A percentile compares a stretch with the other conserved stretches of the same genome.
phyloP scores from a whole-genome alignment of 2,797 vertebrate species.

The Paratrypauchen microcephalus region DNA sequence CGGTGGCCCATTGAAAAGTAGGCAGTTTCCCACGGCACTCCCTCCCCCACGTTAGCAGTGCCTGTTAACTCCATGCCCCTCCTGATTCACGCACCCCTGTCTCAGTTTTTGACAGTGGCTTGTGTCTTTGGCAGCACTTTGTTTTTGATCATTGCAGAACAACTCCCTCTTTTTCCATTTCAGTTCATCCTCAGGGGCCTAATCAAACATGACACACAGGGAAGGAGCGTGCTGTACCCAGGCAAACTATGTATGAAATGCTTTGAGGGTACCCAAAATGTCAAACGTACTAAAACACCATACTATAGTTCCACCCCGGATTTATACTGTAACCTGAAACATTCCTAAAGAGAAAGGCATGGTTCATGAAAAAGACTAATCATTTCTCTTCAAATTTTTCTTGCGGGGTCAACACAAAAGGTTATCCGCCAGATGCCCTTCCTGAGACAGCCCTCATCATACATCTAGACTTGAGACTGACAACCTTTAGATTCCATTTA shows the following conservation, averaged over 20 bases:
- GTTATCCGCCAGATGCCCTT: neutral
- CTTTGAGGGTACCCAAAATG: neutral
- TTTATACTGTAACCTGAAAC: neutral
- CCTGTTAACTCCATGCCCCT: constrained; percentile 16
- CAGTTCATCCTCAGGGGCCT: constrained; percentile 43
- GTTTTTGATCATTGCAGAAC: constrained; percentile 36
- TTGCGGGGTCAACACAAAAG: neutral
- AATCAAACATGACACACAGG: constrained; percentile 47
- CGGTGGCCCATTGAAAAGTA: constrained; percentile 49
- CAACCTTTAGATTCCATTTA: neutral
- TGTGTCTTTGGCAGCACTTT: constrained; percentile 36
- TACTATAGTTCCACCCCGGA: neutral
- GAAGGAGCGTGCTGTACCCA: constrained; percentile 30
- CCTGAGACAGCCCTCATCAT: neutral
- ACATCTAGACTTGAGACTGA: neutral
- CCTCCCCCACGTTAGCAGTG: constrained; percentile 13
- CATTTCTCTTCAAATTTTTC: neutral
- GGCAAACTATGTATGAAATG: constrained; percentile 9
- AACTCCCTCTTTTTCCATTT: constrained; percentile 41
- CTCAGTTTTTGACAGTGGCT: constrained; percentile 43
- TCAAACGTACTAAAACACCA: neutral
- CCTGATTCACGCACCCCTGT: constrained; percentile 27
- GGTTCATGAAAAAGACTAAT: neutral
- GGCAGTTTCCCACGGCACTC: constrained; percentile 66
- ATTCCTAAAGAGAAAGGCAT: no score